Conservation (phyloP, 2,888 invertebrate genomes). For the Synanthedon tipuliformis region DNA sequence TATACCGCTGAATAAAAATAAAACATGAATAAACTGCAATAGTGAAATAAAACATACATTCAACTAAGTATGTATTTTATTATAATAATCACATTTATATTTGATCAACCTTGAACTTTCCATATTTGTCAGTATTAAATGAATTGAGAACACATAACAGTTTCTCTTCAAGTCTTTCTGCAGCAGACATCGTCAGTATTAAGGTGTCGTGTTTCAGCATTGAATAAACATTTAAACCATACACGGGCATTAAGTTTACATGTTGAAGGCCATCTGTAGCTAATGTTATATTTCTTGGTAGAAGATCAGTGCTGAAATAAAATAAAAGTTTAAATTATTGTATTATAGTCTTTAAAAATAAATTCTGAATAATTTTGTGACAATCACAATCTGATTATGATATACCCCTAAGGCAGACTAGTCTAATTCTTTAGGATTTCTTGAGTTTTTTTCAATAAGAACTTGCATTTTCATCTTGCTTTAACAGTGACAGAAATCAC, state of each 20-base stretch:
- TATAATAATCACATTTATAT: constrained; percentile 24
- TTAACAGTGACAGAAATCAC: no score
- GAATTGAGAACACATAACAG: constrained; percentile 77
- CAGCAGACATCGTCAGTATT: constrained; percentile 85
- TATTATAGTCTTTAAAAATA: no score
- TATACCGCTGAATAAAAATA: no score
- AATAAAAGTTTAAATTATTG: no score
- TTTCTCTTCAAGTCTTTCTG: constrained; percentile 85
- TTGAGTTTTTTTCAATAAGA: no score
- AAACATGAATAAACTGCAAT: not conserved
- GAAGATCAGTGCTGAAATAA: constrained; percentile 80
- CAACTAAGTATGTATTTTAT: not conserved
- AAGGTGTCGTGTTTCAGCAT: constrained; percentile 97
- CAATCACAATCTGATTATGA: no score
- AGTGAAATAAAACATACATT: not conserved
- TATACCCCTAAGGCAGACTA: no score
- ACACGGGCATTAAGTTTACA: constrained; percentile 94
- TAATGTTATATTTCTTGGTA: constrained; percentile 87
- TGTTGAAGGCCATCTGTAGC: constrained; percentile 84
- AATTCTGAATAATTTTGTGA: no score
- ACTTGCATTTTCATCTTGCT: no score
- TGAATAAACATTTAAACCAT: constrained; percentile 95
- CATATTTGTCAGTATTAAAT: constrained; percentile 51
- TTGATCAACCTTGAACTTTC: constrained; percentile 74
- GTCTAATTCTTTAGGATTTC: no score